Evolutionary conservation across 2,113 vertebrate genomes (phyloP).

Genomic region (Takifugu flavidus): DNA sequence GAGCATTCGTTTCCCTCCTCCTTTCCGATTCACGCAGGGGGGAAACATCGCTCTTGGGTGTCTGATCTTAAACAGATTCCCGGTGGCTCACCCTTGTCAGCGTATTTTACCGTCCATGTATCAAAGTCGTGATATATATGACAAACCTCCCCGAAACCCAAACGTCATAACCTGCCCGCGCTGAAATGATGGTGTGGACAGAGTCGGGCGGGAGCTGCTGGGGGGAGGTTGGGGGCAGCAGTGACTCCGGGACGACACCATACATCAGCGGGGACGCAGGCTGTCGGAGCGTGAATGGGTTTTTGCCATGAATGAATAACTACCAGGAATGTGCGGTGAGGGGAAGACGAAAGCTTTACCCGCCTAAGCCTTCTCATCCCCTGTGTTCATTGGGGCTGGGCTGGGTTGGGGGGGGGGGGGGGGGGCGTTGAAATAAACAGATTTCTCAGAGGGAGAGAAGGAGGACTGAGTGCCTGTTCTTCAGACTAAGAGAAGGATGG

Average conservation of each 20-base stretch:
- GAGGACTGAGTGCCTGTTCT: conserved; percentile 26
- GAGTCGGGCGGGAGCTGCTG: conserved; percentile 1
- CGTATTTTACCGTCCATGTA: conserved; percentile 63
- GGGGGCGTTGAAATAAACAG: conserved; percentile 57
- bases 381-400: conserved; percentile 65
- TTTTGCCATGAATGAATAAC: conserved; percentile 80
- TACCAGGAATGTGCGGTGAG: conserved; percentile 64
- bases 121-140: conserved; percentile 61
- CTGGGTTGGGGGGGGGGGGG: conserved; percentile 10
- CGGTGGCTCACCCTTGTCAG: conserved; percentile 61
- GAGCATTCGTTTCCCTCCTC: conserved; percentile 59
- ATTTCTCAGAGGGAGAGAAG: conserved; percentile 44
- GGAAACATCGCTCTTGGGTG: conserved; percentile 53
- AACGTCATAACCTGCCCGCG: conserved; percentile 55
- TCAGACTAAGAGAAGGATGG: conserved; percentile 17
- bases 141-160: conserved; percentile 36
- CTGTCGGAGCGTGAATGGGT: conserved; percentile 78
- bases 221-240: conserved; percentile 14
- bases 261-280: conserved; percentile 70
- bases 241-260: conserved; percentile 52
- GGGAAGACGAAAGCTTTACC: conserved; percentile 67
- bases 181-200: conserved; percentile 36
- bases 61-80: conserved; percentile 70
- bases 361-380: conserved; percentile 71
- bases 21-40: conserved; percentile 67